Evolutionary conservation across 1,140 invertebrate species (phyloP).

Genomic region (Lasioglossum albipes): DNA sequence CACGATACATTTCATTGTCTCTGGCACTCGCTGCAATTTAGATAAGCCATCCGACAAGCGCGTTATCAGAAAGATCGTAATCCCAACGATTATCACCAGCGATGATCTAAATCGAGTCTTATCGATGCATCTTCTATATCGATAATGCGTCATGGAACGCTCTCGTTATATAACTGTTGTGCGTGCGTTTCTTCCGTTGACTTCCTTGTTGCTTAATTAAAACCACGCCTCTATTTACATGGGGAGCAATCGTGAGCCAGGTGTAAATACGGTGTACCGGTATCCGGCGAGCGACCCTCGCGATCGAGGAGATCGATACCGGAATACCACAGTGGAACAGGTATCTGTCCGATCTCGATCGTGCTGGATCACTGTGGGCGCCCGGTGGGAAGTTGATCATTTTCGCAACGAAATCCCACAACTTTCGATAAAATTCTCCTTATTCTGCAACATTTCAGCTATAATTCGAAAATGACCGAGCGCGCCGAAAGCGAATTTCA

Average conservation of each 20-base stretch:
- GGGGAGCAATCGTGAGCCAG: constrained; percentile 33
- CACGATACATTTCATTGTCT: constrained; percentile 1
- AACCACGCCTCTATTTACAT: constrained; percentile 59
- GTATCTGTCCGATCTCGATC: constrained; percentile 63
- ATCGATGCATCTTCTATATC: neutral
- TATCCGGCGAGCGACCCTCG: constrained; percentile 55
- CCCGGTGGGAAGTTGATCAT: neutral
- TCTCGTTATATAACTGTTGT: neutral
- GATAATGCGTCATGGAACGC: neutral
- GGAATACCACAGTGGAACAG: constrained; percentile 18
- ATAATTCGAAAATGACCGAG: too few relatives aligned
- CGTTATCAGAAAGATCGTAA: constrained; percentile 2
- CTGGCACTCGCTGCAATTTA: neutral
- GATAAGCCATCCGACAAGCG: neutral
- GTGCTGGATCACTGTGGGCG: constrained; percentile 38
- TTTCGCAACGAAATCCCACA: too few relatives aligned
- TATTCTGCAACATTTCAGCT: too few relatives aligned
- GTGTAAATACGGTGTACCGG: constrained; percentile 47
- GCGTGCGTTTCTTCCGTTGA: neutral
- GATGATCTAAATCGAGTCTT: neutral
- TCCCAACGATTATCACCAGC: neutral
- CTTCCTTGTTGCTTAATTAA: constrained; percentile 43
- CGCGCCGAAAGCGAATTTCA: too few relatives aligned
- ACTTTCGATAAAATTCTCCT: too few relatives aligned
- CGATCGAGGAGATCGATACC: constrained; percentile 53